Conservation (phyloP, 1,140 invertebrate species). For the Cepaea nemoralis region DNA sequence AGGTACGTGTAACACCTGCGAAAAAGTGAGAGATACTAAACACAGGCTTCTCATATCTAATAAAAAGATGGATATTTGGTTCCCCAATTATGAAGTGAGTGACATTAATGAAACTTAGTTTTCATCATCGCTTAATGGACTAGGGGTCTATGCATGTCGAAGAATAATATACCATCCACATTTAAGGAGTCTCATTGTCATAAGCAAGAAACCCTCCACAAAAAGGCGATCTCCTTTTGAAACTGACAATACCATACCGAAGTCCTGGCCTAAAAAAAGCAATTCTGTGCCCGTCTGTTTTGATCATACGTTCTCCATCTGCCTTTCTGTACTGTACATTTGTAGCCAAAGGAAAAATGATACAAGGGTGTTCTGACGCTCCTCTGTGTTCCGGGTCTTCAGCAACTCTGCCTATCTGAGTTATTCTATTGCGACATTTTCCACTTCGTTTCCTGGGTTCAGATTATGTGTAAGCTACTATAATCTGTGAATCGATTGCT, state of each 20-base stretch:
- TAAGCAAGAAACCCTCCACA: slow-evolving; percentile 31
- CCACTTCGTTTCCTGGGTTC: neutral
- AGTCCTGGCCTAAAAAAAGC: slow-evolving; percentile 33
- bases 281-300: slow-evolving; percentile 39
- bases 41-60: too few relatives aligned
- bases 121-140: too few relatives aligned
- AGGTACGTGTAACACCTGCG: too few relatives aligned
- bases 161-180: too few relatives aligned
- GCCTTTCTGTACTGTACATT: slow-evolving; percentile 48
- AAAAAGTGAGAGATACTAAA: too few relatives aligned
- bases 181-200: slow-evolving; percentile 7
- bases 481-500: neutral
- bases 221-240: slow-evolving; percentile 10
- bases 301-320: slow-evolving; percentile 44
- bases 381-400: slow-evolving; percentile 88
- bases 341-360: slow-evolving; percentile 91
- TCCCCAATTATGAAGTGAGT: too few relatives aligned
- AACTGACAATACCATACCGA: slow-evolving; percentile 16
- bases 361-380: slow-evolving; percentile 84
- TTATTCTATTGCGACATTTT: slow-evolving; percentile 82
- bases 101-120: too few relatives aligned
- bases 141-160: too few relatives aligned
- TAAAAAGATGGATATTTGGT: too few relatives aligned
- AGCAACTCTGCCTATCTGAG: slow-evolving; percentile 87
- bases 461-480: neutral